Evolutionary conservation across 1,140 invertebrate genomes (phyloP), one percentile per base, ranked within the genome.

Genomic region (Batillaria attramentaria): DNA sequence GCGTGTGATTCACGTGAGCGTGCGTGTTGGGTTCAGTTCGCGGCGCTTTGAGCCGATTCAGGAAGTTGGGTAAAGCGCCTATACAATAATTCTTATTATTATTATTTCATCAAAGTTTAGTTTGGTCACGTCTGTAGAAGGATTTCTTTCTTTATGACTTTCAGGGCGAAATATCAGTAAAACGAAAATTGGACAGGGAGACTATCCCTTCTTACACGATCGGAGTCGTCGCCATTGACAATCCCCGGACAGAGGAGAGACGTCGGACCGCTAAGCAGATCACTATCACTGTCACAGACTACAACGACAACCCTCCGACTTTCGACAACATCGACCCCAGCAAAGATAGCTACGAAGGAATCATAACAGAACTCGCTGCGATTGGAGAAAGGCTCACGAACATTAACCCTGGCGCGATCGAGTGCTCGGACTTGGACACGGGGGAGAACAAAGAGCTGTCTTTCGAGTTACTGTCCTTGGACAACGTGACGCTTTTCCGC

Each of bases 221-320:
- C 6, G 72, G 60, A 28, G 62, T 83, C 39, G 60, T 70, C 24
- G 81, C 81, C 28, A 33, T 37, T 28, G 81, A 83, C 68, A 83
- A 83, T 37, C 81, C 81, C 10, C 0, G 57, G 18, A 41, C 66
- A 24, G 81, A 80, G 41, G 35, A 43, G n/a, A 73, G 62, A 46
- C 60, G 75, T 50, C 69, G 70, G 31, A 54, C 68, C 28, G 73
- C 62, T 10, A 46, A 35, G 33, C 43, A 39, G 5, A 80, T 83
- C 66, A 69, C 72, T 3, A 69, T 81, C 54, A 35, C 8, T 1
- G 41, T 83, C 31, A 35, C 24, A 16, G 81, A 83, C 62, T 46
- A 78, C 20, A 83, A 83, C 74, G 81, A 83, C 43, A 79, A 81
- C 54, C 31, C 54, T 41, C 79, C 82, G 28, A 13, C 33, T 13